These are phyloP conservation scores for Dolomedes plantarius DNA, from an alignment of 2,888 invertebrate genomes.

Conservation along the genomic window DNA sequence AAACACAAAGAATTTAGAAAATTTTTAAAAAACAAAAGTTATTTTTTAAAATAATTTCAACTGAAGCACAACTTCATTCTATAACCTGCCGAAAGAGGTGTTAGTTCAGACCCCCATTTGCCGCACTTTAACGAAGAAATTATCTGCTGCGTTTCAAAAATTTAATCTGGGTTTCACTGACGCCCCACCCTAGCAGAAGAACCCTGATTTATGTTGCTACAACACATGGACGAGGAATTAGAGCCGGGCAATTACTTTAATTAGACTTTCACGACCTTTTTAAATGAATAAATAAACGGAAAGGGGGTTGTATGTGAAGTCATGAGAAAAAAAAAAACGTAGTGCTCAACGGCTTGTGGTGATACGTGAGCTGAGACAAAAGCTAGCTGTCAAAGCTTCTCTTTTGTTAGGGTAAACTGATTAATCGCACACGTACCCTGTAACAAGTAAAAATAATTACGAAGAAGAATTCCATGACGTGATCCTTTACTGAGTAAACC, in stretches of 20 bases:
- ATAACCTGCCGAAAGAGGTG: no score
- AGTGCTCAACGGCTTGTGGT: neutral
- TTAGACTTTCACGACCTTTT: slow-evolving; percentile 8
- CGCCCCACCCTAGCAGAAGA: neutral
- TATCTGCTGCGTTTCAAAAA: neutral
- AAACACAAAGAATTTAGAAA: no score
- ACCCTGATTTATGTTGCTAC: neutral
- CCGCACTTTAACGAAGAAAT: neutral
- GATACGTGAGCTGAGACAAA: neutral
- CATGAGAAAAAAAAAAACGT: neutral
- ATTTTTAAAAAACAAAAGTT: no score
- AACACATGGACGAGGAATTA: neutral
- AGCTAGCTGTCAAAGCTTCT: neutral
- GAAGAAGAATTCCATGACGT: neutral
- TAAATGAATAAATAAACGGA: slow-evolving; percentile 2
- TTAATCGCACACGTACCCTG: neutral
- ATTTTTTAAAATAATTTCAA: no score
- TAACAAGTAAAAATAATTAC: slow-evolving; percentile 8
- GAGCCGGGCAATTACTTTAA: neutral
- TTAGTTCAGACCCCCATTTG: no score
- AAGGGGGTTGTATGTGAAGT: neutral
- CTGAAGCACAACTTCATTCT: no score
- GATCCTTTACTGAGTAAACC: neutral
- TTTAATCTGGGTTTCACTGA: neutral
- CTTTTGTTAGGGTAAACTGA: neutral